A percentile compares a stretch with the other conserved stretches of the same genome.
Evolutionary conservation across 2,888 invertebrate species (phyloP).

Genomic region (Entomobrya proxima): DNA sequence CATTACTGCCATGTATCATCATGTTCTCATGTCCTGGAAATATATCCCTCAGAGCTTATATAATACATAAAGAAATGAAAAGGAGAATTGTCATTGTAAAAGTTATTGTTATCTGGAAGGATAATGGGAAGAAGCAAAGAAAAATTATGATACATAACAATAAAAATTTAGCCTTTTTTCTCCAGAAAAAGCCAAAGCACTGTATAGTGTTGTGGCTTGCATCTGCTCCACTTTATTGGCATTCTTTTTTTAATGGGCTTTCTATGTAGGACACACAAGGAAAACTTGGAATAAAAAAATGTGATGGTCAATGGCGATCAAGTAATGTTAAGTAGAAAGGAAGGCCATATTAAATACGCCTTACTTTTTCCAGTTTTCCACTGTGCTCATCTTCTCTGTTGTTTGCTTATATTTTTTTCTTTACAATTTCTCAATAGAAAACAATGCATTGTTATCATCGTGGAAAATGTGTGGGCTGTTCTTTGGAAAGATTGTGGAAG

Average conservation of each 20-base stretch:
- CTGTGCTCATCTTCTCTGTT: too few relatives aligned
- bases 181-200: background rate
- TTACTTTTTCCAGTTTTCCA: background rate
- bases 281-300: background rate
- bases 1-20: too few relatives aligned
- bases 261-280: background rate
- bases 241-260: background rate
- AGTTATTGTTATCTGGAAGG: conserved; percentile 30
- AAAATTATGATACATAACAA: conserved; percentile 43
- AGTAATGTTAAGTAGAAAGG: background rate
- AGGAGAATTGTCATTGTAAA: conserved; percentile 33
- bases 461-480: too few relatives aligned
- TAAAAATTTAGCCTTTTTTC: background rate
- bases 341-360: too few relatives aligned
- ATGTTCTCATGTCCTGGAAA: too few relatives aligned
- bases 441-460: too few relatives aligned
- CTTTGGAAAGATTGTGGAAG: background rate
- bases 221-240: conserved; percentile 29
- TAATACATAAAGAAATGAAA: conserved; percentile 30
- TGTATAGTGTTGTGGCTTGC: background rate
- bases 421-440: too few relatives aligned
- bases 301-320: background rate
- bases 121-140: conserved; percentile 8
- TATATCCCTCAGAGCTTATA: too few relatives aligned
- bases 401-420: too few relatives aligned